These are phyloP conservation scores for Andrena dorsata DNA, from an alignment of 2,888 invertebrate species.

Conservation along the genomic window DNA sequence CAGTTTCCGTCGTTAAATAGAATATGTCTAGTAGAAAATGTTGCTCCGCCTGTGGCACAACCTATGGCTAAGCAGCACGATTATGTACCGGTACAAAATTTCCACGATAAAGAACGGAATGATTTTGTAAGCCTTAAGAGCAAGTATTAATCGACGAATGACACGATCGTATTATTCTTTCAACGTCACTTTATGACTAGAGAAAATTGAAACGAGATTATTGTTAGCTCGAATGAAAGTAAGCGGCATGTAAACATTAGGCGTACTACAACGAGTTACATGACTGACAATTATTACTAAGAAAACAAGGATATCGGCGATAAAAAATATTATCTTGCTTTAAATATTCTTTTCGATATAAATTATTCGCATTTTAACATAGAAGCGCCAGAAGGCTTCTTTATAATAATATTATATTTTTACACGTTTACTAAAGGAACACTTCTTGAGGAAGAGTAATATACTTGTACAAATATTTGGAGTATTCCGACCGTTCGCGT, in stretches of 20 bases:
- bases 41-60: slow-evolving; percentile 67
- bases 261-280: slow-evolving; percentile 13
- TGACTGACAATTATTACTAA: slow-evolving; percentile 20
- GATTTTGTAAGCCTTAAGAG: slow-evolving; percentile 11
- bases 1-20: slow-evolving; percentile 65
- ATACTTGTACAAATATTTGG: slow-evolving; percentile 11
- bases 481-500: slow-evolving; percentile 3
- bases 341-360: slow-evolving; percentile 17
- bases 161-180: slow-evolving; percentile 35
- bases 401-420: slow-evolving; percentile 31
- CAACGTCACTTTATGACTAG: slow-evolving; percentile 66
- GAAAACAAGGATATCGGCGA: slow-evolving; percentile 11
- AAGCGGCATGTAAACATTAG: background rate
- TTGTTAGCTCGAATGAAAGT: slow-evolving; percentile 12
- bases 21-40: slow-evolving; percentile 59
- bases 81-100: slow-evolving; percentile 67
- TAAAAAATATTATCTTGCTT: slow-evolving; percentile 1
- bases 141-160: slow-evolving; percentile 3
- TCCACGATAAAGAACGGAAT: slow-evolving; percentile 14
- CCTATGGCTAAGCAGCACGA: slow-evolving; percentile 70
- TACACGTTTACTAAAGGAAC: slow-evolving; percentile 21
- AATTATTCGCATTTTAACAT: slow-evolving; percentile 14
- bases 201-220: slow-evolving; percentile 48
- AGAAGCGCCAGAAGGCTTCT: slow-evolving; percentile 9
- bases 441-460: slow-evolving; percentile 25